A percentile compares a stretch with the other conserved stretches of the same genome.
phyloP scores from a whole-genome alignment of 2,113 vertebrate genomes.

The Todiramphus saurophagus region DNA sequence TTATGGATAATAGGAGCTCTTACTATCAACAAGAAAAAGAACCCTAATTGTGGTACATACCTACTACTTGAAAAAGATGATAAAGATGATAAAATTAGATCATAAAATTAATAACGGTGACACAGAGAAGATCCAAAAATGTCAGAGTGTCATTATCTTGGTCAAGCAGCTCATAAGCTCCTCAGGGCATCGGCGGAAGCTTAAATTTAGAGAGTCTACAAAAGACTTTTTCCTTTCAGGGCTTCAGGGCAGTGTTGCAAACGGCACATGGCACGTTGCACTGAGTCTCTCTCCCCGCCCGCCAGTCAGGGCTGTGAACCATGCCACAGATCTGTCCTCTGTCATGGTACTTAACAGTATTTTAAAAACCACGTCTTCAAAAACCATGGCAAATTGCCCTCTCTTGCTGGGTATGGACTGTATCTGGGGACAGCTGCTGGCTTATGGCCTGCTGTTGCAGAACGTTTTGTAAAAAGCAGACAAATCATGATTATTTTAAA shows the following conservation, averaged over 20 bases:
- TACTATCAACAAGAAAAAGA: slow-evolving; percentile 37
- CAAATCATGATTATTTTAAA: neutral
- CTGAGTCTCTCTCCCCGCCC: neutral
- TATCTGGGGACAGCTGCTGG: neutral
- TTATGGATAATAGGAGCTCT: neutral
- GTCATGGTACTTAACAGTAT: neutral
- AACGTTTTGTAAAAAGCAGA: neutral
- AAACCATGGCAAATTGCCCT: neutral
- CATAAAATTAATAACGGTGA: slow-evolving; percentile 21
- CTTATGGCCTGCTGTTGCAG: neutral
- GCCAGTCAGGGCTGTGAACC: fast-evolving
- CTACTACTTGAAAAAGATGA: neutral
- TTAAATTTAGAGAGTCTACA: neutral
- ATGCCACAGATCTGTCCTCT: neutral
- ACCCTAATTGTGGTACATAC: neutral
- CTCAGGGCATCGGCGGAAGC: neutral
- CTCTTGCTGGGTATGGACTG: neutral
- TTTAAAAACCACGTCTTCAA: neutral
- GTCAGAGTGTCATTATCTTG: slow-evolving; percentile 9
- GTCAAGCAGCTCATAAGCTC: slow-evolving; percentile 35
- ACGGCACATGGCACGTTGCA: neutral
- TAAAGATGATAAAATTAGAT: slow-evolving; percentile 22
- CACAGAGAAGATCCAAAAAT: slow-evolving; percentile 5
- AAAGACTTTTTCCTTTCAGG: neutral
- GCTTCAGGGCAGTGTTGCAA: neutral